Evolutionary conservation across 1,140 invertebrate species (phyloP).

Genomic region (Theocolax elegans): DNA sequence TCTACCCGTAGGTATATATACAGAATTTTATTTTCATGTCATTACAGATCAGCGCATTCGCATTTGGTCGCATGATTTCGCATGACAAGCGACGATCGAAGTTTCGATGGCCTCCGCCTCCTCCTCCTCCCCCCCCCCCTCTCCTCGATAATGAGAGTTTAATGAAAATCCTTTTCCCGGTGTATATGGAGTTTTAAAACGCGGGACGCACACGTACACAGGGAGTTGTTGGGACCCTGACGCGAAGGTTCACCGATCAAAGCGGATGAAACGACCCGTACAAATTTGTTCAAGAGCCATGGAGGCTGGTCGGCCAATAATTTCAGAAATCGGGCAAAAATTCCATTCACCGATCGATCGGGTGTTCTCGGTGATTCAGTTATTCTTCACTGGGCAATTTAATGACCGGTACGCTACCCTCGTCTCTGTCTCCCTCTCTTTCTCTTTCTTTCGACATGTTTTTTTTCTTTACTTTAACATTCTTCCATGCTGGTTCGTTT

Average conservation of each 20-base stretch:
- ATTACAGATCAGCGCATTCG: background rate
- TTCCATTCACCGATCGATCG: background rate
- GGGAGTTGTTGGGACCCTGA: no score
- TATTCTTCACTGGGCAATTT: background rate
- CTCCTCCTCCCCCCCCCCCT: background rate
- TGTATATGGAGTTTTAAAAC: no score
- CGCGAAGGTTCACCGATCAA: slow-evolving; percentile 29
- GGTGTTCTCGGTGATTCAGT: background rate
- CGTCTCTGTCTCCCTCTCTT: background rate
- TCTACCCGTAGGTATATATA: no score
- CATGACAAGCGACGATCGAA: background rate
- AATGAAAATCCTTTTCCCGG: slow-evolving; percentile 39
- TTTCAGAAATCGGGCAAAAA: slow-evolving; percentile 28
- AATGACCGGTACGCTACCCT: background rate
- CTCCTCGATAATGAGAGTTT: slow-evolving; percentile 35
- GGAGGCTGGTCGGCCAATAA: slow-evolving; percentile 20
- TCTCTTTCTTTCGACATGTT: no score
- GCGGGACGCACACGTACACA: no score
- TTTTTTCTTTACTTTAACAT: no score
- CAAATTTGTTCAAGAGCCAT: slow-evolving; percentile 32
- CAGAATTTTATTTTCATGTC: background rate
- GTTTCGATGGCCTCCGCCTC: background rate
- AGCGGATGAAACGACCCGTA: slow-evolving; percentile 30
- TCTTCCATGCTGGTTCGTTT: no score
- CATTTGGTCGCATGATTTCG: slow-evolving; percentile 2